Base-by-base conservation (phyloP, 2,797 vertebrate genomes). In the Aldrovandia affinis region DNA sequence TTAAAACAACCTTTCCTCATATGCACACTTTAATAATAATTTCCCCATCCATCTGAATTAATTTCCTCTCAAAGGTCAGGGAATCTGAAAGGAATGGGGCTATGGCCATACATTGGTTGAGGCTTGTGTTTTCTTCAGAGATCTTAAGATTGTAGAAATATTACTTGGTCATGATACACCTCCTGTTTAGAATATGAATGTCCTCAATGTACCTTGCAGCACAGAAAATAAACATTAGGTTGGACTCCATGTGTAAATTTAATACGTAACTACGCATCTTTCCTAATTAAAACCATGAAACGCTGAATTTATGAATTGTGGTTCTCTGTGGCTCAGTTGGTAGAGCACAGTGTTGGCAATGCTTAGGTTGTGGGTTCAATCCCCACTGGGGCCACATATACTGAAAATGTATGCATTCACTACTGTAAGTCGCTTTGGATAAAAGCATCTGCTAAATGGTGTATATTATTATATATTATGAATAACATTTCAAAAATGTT, bases 1-100 rank as follows among this genome's bases (percentile, higher is more conserved):
- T 47, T 83, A 42, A 83, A 79, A 80, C n/a, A 44, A 63, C 42
- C 15, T 63, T 20, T 30, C 18, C 82, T 83, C 57, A 39, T 59
- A 25, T 77, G 18, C 3, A n/a, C 42, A 44, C 25, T 77, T 44
- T 42, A 77, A 44, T 39, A 63, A 73, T 47, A 47, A 10, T 42
- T 3, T 77, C 73, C 39, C 9, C 73, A 44, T 77, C 6, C 42
- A 75, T 44, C 39, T 22, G 22, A 42, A 4, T 75, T 47, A 4
- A 77, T 47, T 77, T 77, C 73, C 73, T 14, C 42, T 47, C 73
- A 44, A 77, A 44, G 39, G 36, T 42, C 33, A 73, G 22, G 70
- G 20, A 20, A 25, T 77, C 39, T 77, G 42, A 47, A 25, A 39
- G 9, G 42, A 47, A 57, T 15, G 18, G 55, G 2, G 73, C 7